A percentile compares a stretch with the other conserved stretches of the same genome.
Conservation (phyloP, 2,797 vertebrate genomes). For the Galaxias olidus region DNA sequence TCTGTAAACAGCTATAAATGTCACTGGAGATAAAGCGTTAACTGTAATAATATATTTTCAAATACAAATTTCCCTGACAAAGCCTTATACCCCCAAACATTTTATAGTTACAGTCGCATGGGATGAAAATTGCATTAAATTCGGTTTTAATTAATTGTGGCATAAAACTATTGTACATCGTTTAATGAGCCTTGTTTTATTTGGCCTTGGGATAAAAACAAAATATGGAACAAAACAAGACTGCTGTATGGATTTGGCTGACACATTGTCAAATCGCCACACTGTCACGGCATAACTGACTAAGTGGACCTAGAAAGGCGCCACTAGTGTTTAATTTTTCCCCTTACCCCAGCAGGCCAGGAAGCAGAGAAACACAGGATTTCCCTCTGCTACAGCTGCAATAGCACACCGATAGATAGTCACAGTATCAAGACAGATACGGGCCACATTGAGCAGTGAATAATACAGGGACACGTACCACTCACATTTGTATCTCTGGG, state of each 20-base stretch:
- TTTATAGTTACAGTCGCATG: too few relatives aligned
- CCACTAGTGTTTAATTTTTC: not conserved
- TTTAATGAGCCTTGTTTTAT: not conserved
- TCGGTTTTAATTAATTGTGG: too few relatives aligned
- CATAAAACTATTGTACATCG: too few relatives aligned
- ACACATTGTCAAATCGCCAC: constrained; percentile 6
- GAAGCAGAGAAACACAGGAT: constrained; percentile 39
- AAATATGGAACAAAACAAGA: not conserved
- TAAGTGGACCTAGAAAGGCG: not conserved
- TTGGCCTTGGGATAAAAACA: constrained; percentile 5
- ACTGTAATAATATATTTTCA: not conserved
- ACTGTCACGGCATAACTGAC: constrained; percentile 11
- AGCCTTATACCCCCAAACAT: too few relatives aligned
- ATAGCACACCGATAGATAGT: constrained; percentile 26
- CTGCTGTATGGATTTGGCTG: not conserved
- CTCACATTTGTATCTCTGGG: not conserved
- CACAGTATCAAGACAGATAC: not conserved
- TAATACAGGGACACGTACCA: not conserved
- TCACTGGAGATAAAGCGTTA: not conserved
- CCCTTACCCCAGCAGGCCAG: constrained; percentile 13
- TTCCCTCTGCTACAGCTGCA: constrained; percentile 45
- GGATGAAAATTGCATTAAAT: too few relatives aligned
- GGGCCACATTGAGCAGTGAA: not conserved
- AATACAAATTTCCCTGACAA: too few relatives aligned
- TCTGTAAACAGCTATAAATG: constrained; percentile 4